Evolutionary conservation across 2,888 invertebrate species (phyloP), one percentile per base, ranked within the genome.

Genomic region (Diplazon laetatorius): DNA sequence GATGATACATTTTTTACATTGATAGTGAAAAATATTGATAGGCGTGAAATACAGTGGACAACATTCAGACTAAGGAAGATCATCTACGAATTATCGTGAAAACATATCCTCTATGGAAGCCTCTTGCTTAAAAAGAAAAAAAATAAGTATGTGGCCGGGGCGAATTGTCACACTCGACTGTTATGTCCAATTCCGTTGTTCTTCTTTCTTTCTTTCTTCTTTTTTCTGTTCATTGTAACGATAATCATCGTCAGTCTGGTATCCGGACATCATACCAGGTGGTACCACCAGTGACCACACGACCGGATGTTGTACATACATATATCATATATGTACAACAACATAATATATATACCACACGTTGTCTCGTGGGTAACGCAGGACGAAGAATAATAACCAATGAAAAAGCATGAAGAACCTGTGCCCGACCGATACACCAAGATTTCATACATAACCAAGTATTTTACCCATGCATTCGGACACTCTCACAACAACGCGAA

Each of bases 251-350:
- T 60, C 30, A 75, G 71, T 78, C 75, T 55, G 85, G 81, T 87
- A 88, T 87, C 87, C 89, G 88, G 87, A 84, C 87, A 83, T 85
- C 85, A 84, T n/a, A 87, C 86, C 84, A 85, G 85, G 86, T 80
- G 82, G 35, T 20, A 63, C 72, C 69, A 76, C 69, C 76, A 71
- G 73, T 72, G 78, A 80, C 81, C 82, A 79, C 77, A 62, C 73
- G 48, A 74, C 77, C 78, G 73, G 68, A 81, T 75, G 71, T 30
- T 62, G 55, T 18, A 42, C 30, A 62, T 68, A 16, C 25, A 52
- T n/a, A n/a, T n/a, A n/a, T n/a, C n/a, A n/a, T n/a, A n/a, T n/a
- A n/a, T n/a, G n/a, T n/a, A n/a, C n/a, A n/a, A n/a, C n/a, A n/a
- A n/a, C n/a, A n/a, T n/a, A n/a, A n/a, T n/a, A n/a, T n/a, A n/a